phyloP scores from a whole-genome alignment of 2,888 invertebrate genomes.

The Scelioninae gen. 2 region DNA sequence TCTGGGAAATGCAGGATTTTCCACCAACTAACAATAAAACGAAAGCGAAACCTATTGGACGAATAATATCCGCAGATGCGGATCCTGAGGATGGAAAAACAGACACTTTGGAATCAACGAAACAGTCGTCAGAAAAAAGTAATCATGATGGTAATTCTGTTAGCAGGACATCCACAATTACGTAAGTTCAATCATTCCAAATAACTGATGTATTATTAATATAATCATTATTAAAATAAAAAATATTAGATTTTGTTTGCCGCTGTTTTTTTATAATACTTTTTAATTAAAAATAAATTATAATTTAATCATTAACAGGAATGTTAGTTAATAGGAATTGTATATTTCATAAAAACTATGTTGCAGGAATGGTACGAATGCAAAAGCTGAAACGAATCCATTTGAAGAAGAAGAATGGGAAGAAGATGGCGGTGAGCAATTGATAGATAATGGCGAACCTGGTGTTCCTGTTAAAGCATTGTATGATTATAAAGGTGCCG shows the following conservation, averaged over 20 bases:
- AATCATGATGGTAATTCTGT: conserved; percentile 72
- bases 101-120: conserved; percentile 73
- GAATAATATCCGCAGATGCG: conserved; percentile 74
- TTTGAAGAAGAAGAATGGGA: conserved; percentile 91
- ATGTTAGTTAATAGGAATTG: too few relatives aligned
- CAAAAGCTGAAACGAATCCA: conserved; percentile 85
- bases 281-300: not conserved
- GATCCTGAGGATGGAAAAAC: conserved; percentile 75
- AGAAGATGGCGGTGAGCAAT: conserved; percentile 82
- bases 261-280: too few relatives aligned
- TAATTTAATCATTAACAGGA: too few relatives aligned
- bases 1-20: conserved; percentile 77
- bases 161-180: conserved; percentile 80
- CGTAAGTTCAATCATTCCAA: conserved; percentile 76
- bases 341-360: too few relatives aligned
- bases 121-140: conserved; percentile 71
- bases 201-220: too few relatives aligned
- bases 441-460: conserved; percentile 94
- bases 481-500: conserved; percentile 97
- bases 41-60: conserved; percentile 75
- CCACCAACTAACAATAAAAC: conserved; percentile 78
- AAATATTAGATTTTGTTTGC: too few relatives aligned
- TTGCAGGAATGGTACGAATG: conserved; percentile 80
- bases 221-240: too few relatives aligned
- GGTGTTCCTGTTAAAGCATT: conserved; percentile 96